A percentile compares a stretch with the other conserved stretches of the same genome.
These are phyloP conservation scores for Corbicula japonica DNA, from an alignment of 2,888 invertebrate genomes.

Conservation along the genomic window DNA sequence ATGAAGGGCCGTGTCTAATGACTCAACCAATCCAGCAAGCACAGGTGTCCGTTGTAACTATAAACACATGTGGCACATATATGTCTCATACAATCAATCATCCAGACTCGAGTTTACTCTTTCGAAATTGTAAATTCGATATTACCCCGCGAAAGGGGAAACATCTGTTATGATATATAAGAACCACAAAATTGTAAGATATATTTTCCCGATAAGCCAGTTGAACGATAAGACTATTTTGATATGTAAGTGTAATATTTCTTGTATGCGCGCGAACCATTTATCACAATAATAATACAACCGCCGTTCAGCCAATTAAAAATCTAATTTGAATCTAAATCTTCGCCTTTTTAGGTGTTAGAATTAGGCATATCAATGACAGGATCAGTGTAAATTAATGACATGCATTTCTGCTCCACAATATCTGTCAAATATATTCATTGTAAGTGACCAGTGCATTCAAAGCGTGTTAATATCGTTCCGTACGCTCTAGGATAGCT, in stretches of 20 bases:
- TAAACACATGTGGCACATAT: conserved; percentile 37
- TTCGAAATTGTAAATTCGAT: conserved; percentile 37
- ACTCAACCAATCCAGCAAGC: conserved; percentile 20
- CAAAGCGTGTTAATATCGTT: too few species aligned
- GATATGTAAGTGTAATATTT: conserved; percentile 46
- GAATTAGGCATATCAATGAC: conserved; percentile 1
- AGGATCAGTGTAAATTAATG: not conserved
- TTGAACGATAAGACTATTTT: conserved; percentile 30
- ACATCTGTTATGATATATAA: conserved; percentile 36
- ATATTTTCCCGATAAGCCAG: conserved; percentile 28
- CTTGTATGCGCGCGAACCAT: conserved; percentile 29
- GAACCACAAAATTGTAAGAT: conserved; percentile 40
- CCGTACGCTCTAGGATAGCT: too few species aligned
- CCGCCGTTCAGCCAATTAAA: conserved; percentile 29
- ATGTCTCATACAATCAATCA: conserved; percentile 26
- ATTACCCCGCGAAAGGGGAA: conserved; percentile 30
- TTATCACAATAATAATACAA: conserved; percentile 37
- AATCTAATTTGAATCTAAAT: conserved; percentile 19
- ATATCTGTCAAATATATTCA: too few species aligned
- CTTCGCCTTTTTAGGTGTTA: conserved; percentile 9
- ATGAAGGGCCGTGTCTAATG: conserved; percentile 31
- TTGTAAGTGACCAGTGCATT: too few species aligned
- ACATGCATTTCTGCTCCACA: too few species aligned
- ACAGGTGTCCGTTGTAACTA: conserved; percentile 45
- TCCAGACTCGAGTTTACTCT: not conserved